Conservation (phyloP, 2,888 invertebrate genomes). For the Fragum fragum region DNA sequence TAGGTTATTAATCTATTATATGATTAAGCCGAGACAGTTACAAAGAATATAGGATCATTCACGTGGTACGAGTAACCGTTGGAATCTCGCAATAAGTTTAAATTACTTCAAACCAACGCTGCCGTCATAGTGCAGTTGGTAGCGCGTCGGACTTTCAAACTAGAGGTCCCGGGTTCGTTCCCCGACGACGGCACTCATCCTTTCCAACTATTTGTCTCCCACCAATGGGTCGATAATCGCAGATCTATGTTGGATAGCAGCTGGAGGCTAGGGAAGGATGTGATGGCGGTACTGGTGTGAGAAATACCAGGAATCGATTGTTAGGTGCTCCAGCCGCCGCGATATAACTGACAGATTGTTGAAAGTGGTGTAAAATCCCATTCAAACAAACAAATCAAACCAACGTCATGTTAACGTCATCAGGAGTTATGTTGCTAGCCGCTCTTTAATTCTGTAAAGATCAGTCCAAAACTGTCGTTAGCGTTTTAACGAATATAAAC, state of each 20-base stretch:
- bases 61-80: no score
- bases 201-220: background rate
- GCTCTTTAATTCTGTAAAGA: no score
- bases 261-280: background rate
- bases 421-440: no score
- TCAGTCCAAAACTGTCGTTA: no score
- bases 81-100: no score
- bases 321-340: slow-evolving; percentile 1
- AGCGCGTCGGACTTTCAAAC: background rate
- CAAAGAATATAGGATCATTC: no score
- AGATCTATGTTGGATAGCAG: background rate
- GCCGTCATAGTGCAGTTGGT: background rate
- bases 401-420: no score
- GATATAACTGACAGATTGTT: background rate
- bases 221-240: background rate
- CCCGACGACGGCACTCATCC: background rate
- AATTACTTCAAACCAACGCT: no score
- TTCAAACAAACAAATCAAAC: background rate
- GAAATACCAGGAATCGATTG: background rate
- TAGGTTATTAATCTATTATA: no score
- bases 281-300: background rate
- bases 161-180: background rate
- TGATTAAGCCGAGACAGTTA: no score
- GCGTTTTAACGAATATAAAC: no score
- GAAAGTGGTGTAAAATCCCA: background rate